Base-by-base conservation (phyloP, 2,113 vertebrate species). In the Anser cygnoides region DNA sequence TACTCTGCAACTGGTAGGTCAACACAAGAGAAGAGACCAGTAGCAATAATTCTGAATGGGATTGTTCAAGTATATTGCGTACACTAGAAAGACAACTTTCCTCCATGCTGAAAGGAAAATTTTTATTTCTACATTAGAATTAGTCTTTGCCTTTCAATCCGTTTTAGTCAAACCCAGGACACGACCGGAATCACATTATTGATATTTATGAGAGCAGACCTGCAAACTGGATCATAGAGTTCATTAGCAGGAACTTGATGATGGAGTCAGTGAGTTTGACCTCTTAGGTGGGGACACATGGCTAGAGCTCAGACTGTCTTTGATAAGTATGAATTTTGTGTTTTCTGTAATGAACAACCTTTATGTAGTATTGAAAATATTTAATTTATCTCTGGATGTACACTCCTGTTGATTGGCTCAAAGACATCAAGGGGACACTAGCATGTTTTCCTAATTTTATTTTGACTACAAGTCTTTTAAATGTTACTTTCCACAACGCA, bases 1-100 rank as follows among this genome's bases (percentile, higher is more conserved):
- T 93, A 82, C 8, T 54, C 59, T 29, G 59, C 44, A 80, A 81
- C 54, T 88, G 57, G 74, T 23, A 39, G 80, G 57, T 93, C 80
- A 88, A 95, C 46, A 41, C 55, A 89, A 79, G 50, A 31, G 37
- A 73, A 49, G 26, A 86, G 49, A 67, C 50, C 19, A 86, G 63
- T 76, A 89, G 90, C 91, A 77, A 28, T 83, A 43, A 62, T 79
- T 87, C 73, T 92, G 55, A 90, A 66, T 84, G 79, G 58, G 54
- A 46, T 11, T 29, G 23, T 57, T 92, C 70, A 84, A 91, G 73
- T 81, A 46, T 63, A 41, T 87, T 74, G 62, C 20, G 63, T 33
- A 33, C 7, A 29, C 12, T 46, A 58, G 28, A 59, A 54, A 71
- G 20, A 35, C 15, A 25, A n/a, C 6, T 28, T 21, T 41, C 31